Evolutionary conservation across 2,888 invertebrate genomes (phyloP), one percentile per base, ranked within the genome.

Genomic region (Congeria kusceri): DNA sequence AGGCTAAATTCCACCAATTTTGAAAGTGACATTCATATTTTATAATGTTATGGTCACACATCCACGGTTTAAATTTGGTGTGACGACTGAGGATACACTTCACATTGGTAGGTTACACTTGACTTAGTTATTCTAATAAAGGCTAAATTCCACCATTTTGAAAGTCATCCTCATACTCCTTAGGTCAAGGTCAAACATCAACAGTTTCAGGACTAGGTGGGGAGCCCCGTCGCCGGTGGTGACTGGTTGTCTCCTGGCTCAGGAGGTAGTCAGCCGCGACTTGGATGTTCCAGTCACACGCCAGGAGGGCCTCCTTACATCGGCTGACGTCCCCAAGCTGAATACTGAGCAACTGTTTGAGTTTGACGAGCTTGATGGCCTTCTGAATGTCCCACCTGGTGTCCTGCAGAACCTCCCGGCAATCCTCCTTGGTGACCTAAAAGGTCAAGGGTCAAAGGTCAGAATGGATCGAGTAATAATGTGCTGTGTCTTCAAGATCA

Each of bases 301-400:
- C 94, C 67, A 95, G 94, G 20, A 96, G 94, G 23, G 96, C 95
- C 23, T 94, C 87, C 77, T 93, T 93, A 79, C 93, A 93, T n/a
- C 85, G 85, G 59, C 91, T 90, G 13, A 91, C 88, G 72, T 92
- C 91, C 7, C 91, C 93, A 23, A 93, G 85, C 58, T 93, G 90
- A 15, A 90, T 85, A 47, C 91, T 92, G 27, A 94, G 89, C 29
- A 94, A 86, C 83, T 95, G 94, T 91, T 96, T 96, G 56, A 97
- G 95, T 65, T 96, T 95, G 27, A 96, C 95, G 80, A 96, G 94
- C 92, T 98, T 98, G 84, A 98, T 97, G 18, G 98, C 98, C 65
- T 96, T 96, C 90, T 97, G 96, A 0, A 98, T 96, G 91, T 98
- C 96, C 98, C 98, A 98, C 80, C 96, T 95, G 68, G 97, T 96